Percentiles rank a stretch among this genome's conserved stretches.
Evolutionary conservation across 1,140 invertebrate species (phyloP).

Genomic region (Phortica variegata): DNA sequence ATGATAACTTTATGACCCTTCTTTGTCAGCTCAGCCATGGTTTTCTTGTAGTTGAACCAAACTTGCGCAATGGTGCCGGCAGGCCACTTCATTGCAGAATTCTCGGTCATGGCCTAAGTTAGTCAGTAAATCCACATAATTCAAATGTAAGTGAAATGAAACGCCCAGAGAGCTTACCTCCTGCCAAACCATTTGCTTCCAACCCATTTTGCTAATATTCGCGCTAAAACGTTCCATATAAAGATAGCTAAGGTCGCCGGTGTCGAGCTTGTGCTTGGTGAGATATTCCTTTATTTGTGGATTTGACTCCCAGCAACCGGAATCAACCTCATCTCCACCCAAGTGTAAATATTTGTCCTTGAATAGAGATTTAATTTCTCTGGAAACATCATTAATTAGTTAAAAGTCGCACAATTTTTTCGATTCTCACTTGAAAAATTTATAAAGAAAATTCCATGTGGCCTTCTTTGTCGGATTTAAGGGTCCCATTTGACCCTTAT

Average conservation of each 20-base stretch:
- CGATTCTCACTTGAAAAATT: conserved; percentile 69
- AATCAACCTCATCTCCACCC: conserved; percentile 89
- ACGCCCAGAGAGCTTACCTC: no score
- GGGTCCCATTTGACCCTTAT: conserved; percentile 69
- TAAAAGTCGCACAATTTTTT: no score
- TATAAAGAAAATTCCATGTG: conserved; percentile 68
- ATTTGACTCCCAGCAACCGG: conserved; percentile 85
- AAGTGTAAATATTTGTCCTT: conserved; percentile 79
- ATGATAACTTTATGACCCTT: conserved; percentile 8
- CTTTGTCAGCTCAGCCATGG: conserved; percentile 6
- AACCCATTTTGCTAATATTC: conserved; percentile 58
- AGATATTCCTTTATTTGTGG: conserved; percentile 74
- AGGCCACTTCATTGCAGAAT: conserved; percentile 66
- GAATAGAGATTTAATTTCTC: conserved; percentile 70
- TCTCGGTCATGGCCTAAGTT: conserved; percentile 52
- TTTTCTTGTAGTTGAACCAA: conserved; percentile 62
- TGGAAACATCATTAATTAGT: not conserved
- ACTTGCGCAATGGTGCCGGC: conserved; percentile 71
- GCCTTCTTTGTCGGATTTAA: conserved; percentile 70
- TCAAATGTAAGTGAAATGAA: no score
- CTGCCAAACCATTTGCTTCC: conserved; percentile 83
- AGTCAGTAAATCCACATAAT: no score
- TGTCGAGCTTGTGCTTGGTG: no score
- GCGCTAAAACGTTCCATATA: conserved; percentile 70
- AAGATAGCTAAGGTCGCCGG: conserved; percentile 65